A percentile compares a stretch with the other conserved stretches of the same genome.
Conservation (phyloP, 2,888 invertebrate species). For the Tribolium freemani region DNA sequence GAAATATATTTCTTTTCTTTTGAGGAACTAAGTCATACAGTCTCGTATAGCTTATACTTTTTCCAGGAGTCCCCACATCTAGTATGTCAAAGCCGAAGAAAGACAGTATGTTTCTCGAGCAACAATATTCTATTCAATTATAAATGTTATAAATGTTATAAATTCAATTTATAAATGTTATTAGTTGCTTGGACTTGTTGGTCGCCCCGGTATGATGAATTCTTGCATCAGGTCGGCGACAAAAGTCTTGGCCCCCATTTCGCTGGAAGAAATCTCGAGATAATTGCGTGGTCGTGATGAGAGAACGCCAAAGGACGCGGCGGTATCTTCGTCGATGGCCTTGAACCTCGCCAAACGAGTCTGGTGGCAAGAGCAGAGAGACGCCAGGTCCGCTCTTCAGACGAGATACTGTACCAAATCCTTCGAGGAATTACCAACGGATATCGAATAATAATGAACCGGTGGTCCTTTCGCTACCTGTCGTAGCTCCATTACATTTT, state of each 20-base stretch:
- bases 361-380: slow-evolving; percentile 35
- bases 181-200: too few relatives aligned
- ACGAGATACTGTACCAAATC: slow-evolving; percentile 10
- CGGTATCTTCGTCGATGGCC: slow-evolving; percentile 42
- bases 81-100: too few relatives aligned
- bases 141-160: too few relatives aligned
- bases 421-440: slow-evolving; percentile 1
- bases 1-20: too few relatives aligned
- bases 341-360: slow-evolving; percentile 53
- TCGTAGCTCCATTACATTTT: neutral
- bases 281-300: slow-evolving; percentile 29
- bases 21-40: too few relatives aligned
- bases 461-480: neutral
- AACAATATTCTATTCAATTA: too few relatives aligned
- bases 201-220: neutral
- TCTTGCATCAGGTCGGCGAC: neutral
- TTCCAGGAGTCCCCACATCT: too few relatives aligned
- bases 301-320: slow-evolving; percentile 31
- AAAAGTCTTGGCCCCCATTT: neutral
- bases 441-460: neutral
- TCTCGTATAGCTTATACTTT: too few relatives aligned
- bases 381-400: slow-evolving; percentile 11
- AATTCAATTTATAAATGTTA: too few relatives aligned
- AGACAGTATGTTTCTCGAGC: too few relatives aligned
- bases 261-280: slow-evolving; percentile 8